Evolutionary conservation across 1,140 invertebrate genomes (phyloP).

Genomic region (Amyelois transitella): DNA sequence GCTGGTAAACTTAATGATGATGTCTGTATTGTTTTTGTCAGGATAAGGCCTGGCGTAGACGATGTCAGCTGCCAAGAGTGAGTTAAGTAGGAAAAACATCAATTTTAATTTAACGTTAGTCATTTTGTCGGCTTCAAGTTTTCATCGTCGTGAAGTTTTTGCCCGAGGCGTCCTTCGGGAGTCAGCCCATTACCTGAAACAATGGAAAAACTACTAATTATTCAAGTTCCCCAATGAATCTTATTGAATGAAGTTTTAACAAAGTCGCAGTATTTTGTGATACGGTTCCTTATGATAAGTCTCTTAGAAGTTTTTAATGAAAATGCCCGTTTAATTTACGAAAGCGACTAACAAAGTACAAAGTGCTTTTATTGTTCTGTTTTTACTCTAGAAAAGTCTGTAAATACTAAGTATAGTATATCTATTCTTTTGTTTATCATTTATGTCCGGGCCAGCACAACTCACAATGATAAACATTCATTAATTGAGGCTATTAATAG

Average conservation of each 20-base stretch:
- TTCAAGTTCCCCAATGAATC: constrained; percentile 19
- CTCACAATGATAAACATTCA: too few relatives aligned
- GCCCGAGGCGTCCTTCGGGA: constrained; percentile 10
- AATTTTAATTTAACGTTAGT: constrained; percentile 62
- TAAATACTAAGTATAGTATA: too few relatives aligned
- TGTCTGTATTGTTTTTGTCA: constrained; percentile 39
- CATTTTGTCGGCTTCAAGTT: constrained; percentile 24
- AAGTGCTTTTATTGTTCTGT: too few relatives aligned
- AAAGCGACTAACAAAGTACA: too few relatives aligned
- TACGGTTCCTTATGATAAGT: not conserved
- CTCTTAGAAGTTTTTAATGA: too few relatives aligned
- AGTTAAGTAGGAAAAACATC: constrained; percentile 58
- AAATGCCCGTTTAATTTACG: too few relatives aligned
- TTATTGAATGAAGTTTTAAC: not conserved
- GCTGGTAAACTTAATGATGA: constrained; percentile 32
- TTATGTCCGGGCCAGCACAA: too few relatives aligned
- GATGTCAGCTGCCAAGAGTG: constrained; percentile 49
- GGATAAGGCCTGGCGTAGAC: constrained; percentile 50
- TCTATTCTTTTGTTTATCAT: too few relatives aligned
- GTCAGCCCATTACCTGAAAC: constrained; percentile 50
- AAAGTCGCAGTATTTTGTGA: not conserved
- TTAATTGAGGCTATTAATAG: too few relatives aligned
- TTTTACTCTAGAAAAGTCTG: too few relatives aligned
- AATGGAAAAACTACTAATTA: constrained; percentile 39
- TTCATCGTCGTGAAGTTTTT: constrained; percentile 10